These are phyloP conservation scores for Agelas oroides DNA, from an alignment of 37 sponge, comb jelly and placozoan species.

Conservation along the genomic window DNA sequence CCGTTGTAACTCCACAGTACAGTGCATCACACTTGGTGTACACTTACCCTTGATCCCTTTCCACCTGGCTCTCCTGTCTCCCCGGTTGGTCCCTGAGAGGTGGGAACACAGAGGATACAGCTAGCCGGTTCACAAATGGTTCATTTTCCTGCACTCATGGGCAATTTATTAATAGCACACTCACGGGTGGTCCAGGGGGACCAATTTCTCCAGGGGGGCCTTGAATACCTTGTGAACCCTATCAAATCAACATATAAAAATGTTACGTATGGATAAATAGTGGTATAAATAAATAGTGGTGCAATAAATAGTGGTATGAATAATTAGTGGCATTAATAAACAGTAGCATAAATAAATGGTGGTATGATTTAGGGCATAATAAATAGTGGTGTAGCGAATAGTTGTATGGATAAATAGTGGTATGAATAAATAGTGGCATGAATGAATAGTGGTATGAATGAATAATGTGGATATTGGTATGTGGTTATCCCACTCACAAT, in stretches of 20 bases:
- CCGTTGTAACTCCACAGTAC: no score
- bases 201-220: constrained; percentile 58
- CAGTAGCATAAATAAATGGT: no score
- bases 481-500: constrained; percentile 4
- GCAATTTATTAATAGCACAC: neutral
- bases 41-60: constrained; percentile 49
- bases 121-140: no score
- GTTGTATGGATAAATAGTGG: no score
- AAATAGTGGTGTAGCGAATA: neutral
- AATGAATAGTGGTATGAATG: neutral
- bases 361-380: neutral
- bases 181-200: constrained; percentile 59
- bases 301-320: no score
- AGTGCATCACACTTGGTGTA: no score
- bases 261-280: neutral
- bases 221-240: constrained; percentile 56
- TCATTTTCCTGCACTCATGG: no score
- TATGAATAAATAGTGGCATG: neutral
- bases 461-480: no score
- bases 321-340: neutral
- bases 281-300: no score
- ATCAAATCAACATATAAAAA: neutral
- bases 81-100: constrained; percentile 57
- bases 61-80: constrained; percentile 49
- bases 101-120: neutral